Percentiles rank a stretch among this genome's conserved stretches.
These are phyloP conservation scores for Plectrocnemia conspersa DNA, from an alignment of 1,140 invertebrate species.

Conservation along the genomic window DNA sequence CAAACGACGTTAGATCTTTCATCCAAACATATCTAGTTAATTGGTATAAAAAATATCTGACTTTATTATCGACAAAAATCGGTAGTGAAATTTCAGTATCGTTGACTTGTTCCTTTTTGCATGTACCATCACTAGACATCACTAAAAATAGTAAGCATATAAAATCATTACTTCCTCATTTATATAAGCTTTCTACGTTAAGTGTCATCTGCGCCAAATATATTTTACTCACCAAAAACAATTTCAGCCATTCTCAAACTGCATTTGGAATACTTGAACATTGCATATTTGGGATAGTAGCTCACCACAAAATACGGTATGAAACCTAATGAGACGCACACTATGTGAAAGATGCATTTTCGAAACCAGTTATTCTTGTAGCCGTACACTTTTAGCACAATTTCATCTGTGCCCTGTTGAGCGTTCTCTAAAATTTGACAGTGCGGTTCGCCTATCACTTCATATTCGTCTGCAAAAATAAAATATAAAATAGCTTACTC, in stretches of 20 bases:
- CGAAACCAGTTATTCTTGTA: conserved; percentile 46
- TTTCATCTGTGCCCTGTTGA: conserved; percentile 42
- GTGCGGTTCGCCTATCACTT: conserved; percentile 50
- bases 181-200: too few species aligned
- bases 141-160: conserved; percentile 41
- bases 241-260: conserved; percentile 49
- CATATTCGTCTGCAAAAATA: conserved; percentile 48
- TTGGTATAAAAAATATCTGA: conserved; percentile 53
- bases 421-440: conserved; percentile 49
- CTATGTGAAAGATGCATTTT: conserved; percentile 45
- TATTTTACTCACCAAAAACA: conserved; percentile 47
- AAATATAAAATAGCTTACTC: neutral
- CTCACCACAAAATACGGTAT: conserved; percentile 51
- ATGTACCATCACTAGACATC: conserved; percentile 45
- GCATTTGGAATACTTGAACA: conserved; percentile 51
- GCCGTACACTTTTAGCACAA: conserved; percentile 49
- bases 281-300: conserved; percentile 49
- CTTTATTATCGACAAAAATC: conserved; percentile 43
- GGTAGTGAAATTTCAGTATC: conserved; percentile 48
- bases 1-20: conserved; percentile 46
- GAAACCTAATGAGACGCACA: conserved; percentile 47
- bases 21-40: conserved; percentile 53
- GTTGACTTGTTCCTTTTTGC: conserved; percentile 43
- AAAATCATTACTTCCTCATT: too few species aligned
- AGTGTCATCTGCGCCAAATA: neutral